Evolutionary conservation across 1,140 invertebrate species (phyloP).

Genomic region (Ganaspis sp.): DNA sequence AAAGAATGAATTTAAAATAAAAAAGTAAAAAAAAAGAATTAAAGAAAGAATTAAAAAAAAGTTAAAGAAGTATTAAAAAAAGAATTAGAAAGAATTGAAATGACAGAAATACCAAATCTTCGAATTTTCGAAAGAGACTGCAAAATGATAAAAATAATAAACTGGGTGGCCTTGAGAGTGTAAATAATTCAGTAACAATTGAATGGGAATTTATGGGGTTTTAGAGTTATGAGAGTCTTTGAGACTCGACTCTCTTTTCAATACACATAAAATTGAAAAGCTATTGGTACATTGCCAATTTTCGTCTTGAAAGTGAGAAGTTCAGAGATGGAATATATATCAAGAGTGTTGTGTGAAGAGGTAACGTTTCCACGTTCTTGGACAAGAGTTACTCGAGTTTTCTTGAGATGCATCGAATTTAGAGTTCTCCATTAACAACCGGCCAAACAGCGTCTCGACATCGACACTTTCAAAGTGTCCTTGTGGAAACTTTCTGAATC

Average conservation of each 20-base stretch:
- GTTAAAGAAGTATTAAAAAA: too few species aligned
- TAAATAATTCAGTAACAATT: background rate
- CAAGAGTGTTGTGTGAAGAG: background rate
- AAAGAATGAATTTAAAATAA: too few species aligned
- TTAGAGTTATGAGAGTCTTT: background rate
- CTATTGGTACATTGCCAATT: constrained; percentile 11
- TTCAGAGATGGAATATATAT: background rate
- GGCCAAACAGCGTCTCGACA: constrained; percentile 4
- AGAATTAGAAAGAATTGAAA: too few species aligned
- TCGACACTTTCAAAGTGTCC: constrained; percentile 19
- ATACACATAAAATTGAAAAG: background rate
- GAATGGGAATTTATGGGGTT: background rate
- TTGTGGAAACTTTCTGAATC: background rate
- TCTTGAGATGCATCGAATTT: background rate
- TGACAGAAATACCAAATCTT: too few species aligned
- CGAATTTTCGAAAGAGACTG: too few species aligned
- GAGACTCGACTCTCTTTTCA: background rate
- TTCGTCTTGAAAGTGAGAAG: background rate
- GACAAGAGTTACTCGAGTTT: background rate
- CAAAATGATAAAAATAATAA: too few species aligned
- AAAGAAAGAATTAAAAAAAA: too few species aligned
- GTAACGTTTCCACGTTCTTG: background rate
- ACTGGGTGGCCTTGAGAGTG: too few species aligned
- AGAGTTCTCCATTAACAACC: constrained; percentile 4
- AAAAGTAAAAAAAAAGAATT: too few species aligned